Conservation (phyloP, 1,140 invertebrate species). For the Bombyx mandarina region DNA sequence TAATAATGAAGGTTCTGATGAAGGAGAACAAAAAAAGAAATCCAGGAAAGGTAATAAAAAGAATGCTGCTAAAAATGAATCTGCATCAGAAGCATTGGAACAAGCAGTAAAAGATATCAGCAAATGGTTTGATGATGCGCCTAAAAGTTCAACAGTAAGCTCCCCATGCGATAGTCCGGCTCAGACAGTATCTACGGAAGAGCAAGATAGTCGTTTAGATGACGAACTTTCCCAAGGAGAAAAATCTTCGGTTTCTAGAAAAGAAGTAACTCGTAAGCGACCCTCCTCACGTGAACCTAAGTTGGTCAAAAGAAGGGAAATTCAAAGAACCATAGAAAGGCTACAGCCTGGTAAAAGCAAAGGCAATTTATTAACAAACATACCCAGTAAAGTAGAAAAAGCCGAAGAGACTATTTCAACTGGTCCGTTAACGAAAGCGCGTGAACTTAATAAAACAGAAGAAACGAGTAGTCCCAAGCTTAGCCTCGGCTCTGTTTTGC, state of each 20-base stretch:
- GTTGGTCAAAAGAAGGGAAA: slow-evolving; percentile 76
- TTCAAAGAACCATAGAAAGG: slow-evolving; percentile 85
- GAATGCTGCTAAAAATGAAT: slow-evolving; percentile 68
- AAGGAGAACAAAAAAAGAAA: slow-evolving; percentile 38
- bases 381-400: slow-evolving; percentile 63
- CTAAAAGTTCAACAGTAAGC: slow-evolving; percentile 79
- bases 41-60: slow-evolving; percentile 43
- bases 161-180: slow-evolving; percentile 73
- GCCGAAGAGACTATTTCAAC: slow-evolving; percentile 63
- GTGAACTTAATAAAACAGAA: slow-evolving; percentile 72
- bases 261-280: slow-evolving; percentile 55
- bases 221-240: slow-evolving; percentile 53
- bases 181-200: slow-evolving; percentile 45
- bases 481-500: slow-evolving; percentile 84
- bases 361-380: slow-evolving; percentile 80
- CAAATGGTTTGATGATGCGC: slow-evolving; percentile 89
- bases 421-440: slow-evolving; percentile 57
- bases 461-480: slow-evolving; percentile 80
- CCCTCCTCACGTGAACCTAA: slow-evolving; percentile 55
- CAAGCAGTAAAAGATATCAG: slow-evolving; percentile 91
- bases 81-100: slow-evolving; percentile 83
- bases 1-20: slow-evolving; percentile 36
- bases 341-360: slow-evolving; percentile 88
- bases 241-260: slow-evolving; percentile 38
- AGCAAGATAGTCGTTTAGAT: slow-evolving; percentile 55